Evolutionary conservation across 2,888 invertebrate genomes (phyloP), one percentile per base, ranked within the genome.

Genomic region (Stenoptilia bipunctidactyla): DNA sequence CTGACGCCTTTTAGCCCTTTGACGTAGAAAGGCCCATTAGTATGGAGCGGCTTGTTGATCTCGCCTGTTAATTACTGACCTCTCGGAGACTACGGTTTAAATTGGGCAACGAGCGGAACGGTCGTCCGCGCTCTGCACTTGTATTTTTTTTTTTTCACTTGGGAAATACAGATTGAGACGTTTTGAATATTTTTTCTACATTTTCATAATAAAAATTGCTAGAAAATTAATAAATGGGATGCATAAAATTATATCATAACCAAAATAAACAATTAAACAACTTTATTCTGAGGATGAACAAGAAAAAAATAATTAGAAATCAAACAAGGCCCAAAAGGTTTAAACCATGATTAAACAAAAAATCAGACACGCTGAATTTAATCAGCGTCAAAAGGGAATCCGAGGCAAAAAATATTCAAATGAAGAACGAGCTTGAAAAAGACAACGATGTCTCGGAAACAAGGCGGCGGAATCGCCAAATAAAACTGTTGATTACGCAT

Each of bases 11-110:
- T 74, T 68, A 73, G 74, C 73, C 70, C 74, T 80, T 80, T 82
- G 77, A 80, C 79, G 76, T 74, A 62, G 71, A 75, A 73, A 70
- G 67, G 68, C 63, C 76, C 77, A 82, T 80, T 82, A 83, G 71
- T 74, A 75, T 74, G 61, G 69, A 70, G 69, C 65, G 66, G 71
- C 75, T 75, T 70, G 77, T 80, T 76, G 76, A 80, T 79, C 80
- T 67, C 70, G 61, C 58, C 64, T 58, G 71, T 72, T 80, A 82
- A 80, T 80, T 79, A 76, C 70, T 73, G 71, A 75, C 75, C 74
- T 67, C 61, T 30, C 30, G 3, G n/a, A n/a, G 30, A 3, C 12
- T n/a, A 9, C 57, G 61, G 61, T 66, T 58, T 60, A 66, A 63
- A 30, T 30, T 30, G 30, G n/a, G 6, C 30, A n/a, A n/a, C 30